These are phyloP conservation scores for Lucifuga dentata DNA, from an alignment of 2,113 vertebrate genomes.

Conservation along the genomic window DNA sequence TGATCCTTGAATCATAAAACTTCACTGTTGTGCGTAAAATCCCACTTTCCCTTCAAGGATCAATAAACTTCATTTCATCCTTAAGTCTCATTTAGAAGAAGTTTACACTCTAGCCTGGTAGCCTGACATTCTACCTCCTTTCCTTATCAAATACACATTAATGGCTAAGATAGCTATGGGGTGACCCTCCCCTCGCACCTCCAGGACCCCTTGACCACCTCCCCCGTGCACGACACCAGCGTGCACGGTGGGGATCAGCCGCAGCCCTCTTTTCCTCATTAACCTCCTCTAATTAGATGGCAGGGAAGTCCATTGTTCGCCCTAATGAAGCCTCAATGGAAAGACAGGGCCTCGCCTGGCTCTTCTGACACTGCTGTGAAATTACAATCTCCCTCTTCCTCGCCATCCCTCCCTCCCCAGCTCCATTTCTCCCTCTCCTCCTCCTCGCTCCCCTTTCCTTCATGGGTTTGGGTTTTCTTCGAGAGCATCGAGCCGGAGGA, in stretches of 20 bases:
- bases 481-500: slow-evolving; percentile 1
- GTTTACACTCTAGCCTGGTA: slow-evolving; percentile 6
- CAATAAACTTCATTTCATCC: slow-evolving; percentile 40
- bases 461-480: slow-evolving; percentile 29
- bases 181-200: slow-evolving; percentile 31
- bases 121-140: neutral
- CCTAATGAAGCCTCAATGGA: slow-evolving; percentile 95
- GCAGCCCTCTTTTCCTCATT: slow-evolving; percentile 92
- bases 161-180: neutral
- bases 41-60: slow-evolving; percentile 6
- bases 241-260: slow-evolving; percentile 64
- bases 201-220: slow-evolving; percentile 55
- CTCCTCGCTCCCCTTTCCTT: slow-evolving; percentile 12
- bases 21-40: neutral
- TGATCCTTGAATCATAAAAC: neutral
- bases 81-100: slow-evolving; percentile 6
- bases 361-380: slow-evolving; percentile 87
- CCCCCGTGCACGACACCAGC: slow-evolving; percentile 54
- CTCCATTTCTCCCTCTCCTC: neutral
- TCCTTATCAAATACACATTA: slow-evolving; percentile 17
- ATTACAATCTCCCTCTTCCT: slow-evolving; percentile 79
- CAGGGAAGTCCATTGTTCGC: slow-evolving; percentile 88
- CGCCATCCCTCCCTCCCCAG: neutral
- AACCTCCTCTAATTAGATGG: slow-evolving; percentile 97
- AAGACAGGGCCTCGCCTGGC: slow-evolving; percentile 87